Evolutionary conservation across 2,888 invertebrate genomes (phyloP).

Genomic region (Chymomyza amoena): DNA sequence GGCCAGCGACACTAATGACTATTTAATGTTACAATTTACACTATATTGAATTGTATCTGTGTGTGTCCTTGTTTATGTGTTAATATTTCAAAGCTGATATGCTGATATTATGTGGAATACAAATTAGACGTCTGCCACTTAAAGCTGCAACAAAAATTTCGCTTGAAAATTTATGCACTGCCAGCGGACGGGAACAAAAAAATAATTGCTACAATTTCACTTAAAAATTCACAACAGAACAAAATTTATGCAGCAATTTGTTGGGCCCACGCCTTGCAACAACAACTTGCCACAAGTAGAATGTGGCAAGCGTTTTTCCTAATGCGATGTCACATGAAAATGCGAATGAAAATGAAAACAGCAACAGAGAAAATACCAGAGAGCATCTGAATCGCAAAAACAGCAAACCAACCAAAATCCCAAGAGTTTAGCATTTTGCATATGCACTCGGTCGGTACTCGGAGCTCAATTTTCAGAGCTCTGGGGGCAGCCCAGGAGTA

Average conservation of each 20-base stretch:
- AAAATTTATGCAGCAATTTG: slow-evolving; percentile 28
- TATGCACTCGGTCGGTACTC: slow-evolving; percentile 28
- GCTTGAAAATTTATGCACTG: slow-evolving; percentile 6
- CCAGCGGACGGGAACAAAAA: background rate
- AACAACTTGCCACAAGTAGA: slow-evolving; percentile 7
- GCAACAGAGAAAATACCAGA: slow-evolving; percentile 6
- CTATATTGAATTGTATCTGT: slow-evolving; percentile 63
- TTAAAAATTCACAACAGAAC: slow-evolving; percentile 9
- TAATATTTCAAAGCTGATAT: background rate
- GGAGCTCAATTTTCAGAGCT: background rate
- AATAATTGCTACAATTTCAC: slow-evolving; percentile 8
- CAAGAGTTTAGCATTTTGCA: slow-evolving; percentile 33
- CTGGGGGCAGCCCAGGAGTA: background rate
- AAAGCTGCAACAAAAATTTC: slow-evolving; percentile 14
- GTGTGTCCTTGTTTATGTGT: background rate
- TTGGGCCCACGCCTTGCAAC: background rate
- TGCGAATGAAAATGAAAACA: slow-evolving; percentile 30
- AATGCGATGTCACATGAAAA: slow-evolving; percentile 40
- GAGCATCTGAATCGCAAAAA: slow-evolving; percentile 35
- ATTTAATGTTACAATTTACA: slow-evolving; percentile 74
- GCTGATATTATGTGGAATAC: background rate
- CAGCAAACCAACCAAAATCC: slow-evolving; percentile 11
- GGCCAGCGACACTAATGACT: slow-evolving; percentile 68
- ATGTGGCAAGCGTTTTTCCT: slow-evolving; percentile 44
- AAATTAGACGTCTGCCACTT: slow-evolving; percentile 18